Evolutionary conservation across 2,888 invertebrate species (phyloP), one percentile per base, ranked within the genome.

Genomic region (Drosophila subquinaria): DNA sequence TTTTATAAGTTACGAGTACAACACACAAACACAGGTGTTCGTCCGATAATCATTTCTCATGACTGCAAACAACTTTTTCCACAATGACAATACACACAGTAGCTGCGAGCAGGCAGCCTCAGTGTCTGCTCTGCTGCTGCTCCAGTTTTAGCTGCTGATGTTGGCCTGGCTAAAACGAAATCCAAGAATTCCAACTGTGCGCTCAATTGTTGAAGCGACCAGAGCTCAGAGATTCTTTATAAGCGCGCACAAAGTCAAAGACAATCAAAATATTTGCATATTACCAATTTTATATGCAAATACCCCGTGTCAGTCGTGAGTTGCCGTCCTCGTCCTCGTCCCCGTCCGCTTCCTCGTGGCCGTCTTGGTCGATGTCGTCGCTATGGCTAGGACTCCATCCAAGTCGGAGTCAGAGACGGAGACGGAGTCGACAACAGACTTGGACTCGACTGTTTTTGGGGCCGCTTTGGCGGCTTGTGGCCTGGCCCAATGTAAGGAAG

Each of bases 231-330:
- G 88, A 86, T 86, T 86, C 86, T 86, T 86, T 86, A 88, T 86
- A 88, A 86, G 86, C 88, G 88, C 85, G 85, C 85, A 82, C 88
- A 88, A 88, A 90, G 85, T 90, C 90, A 89, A 91, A 91, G 91
- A 91, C 91, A 92, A 92, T 92, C 91, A 92, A 92, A 92, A 91
- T 92, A 92, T 92, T 92, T 91, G 91, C 91, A 92, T 92, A 91
- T 92, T 90, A 83, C 79, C 90, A 88, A 91, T 89, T 91, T 91
- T 88, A 88, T 91, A 92, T 91, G 91, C 89, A 90, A 90, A 90
- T 90, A 81, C 67, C 81, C 76, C 75, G 73, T 88, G 88, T 85
- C 87, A 84, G 84, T 84, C 87, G 84, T 84, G 84, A 84, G 87
- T 73, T 79, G 79, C 70, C 84, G 79, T 53, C 77, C 47, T 35